Base-by-base conservation (phyloP, 2,888 invertebrate genomes). In the Silvanus unidentatus region DNA sequence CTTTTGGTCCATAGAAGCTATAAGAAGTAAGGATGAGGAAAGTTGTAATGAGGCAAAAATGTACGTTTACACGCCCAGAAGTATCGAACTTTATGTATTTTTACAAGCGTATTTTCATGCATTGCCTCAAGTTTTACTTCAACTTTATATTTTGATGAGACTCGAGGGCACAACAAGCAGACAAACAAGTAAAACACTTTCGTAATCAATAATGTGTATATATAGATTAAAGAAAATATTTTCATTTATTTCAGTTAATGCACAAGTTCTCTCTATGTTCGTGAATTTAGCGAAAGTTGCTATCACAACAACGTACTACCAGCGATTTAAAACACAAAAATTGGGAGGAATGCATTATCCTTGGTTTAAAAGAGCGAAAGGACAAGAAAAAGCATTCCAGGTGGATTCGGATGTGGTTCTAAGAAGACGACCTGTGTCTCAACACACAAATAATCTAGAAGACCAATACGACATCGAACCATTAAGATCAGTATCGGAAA, bases 301-400 rank as follows among this genome's bases (percentile, higher is more conserved):
- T 1, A 77, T 80, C 43, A 81, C 83, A 30, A 84, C 86, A 11
- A 79, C 84, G 16, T 73, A 79, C 15, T 88, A 84, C 61, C 83
- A 88, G 68, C 77, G 87, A 62, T 88, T 88, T 62, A 87, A 87
- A 70, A 81, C 86, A 53, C 87, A 88, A 70, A 84, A 85, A 59
- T 62, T 84, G 27, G 79, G 80, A 41, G 88, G 88, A 0, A 77
- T 81, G 38, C 77, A 76, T 60, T 83, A 87, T 66, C 88, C 88
- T 1, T 89, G 88, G 88, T 77, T 77, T 14, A 75, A 72, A 39
- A 46, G 59, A 0, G 53, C 63, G 42, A 66, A 65, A 48, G 50
- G 44, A 30, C 16, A 30, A 5, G n/a, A 8, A 11, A 32, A 11
- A 32, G 37, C 13, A 10, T 28, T 10, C 11, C 32, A 32, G 10